These are phyloP conservation scores for Laterallus jamaicensis DNA, from an alignment of 2,113 vertebrate genomes.

Conservation along the genomic window DNA sequence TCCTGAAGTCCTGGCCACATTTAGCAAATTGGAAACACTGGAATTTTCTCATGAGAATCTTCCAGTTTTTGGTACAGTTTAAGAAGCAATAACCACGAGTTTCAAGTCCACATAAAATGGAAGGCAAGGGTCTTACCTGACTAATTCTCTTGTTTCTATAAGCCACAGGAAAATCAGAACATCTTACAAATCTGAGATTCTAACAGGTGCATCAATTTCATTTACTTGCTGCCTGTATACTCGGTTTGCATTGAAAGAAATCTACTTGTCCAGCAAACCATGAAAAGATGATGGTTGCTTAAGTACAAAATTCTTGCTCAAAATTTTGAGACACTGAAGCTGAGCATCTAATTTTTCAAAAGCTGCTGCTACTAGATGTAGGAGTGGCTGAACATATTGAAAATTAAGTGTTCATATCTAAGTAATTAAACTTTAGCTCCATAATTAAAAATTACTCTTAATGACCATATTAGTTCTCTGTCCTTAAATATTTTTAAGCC, in stretches of 20 bases:
- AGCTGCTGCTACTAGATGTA: background rate
- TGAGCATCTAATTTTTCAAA: background rate
- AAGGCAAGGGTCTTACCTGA: background rate
- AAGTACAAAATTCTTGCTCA: background rate
- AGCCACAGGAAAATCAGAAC: background rate
- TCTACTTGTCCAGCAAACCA: background rate
- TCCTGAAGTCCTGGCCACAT: background rate
- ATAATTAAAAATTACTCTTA: background rate
- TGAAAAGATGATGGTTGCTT: background rate
- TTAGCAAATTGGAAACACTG: background rate
- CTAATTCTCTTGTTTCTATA: background rate
- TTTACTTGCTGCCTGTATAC: background rate
- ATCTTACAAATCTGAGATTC: background rate
- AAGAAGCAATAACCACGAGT: background rate
- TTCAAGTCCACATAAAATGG: background rate
- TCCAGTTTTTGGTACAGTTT: background rate
- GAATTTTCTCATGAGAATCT: background rate
- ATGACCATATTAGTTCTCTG: background rate
- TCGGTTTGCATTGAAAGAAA: background rate
- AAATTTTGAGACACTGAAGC: background rate
- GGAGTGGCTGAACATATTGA: background rate
- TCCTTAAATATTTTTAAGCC: background rate
- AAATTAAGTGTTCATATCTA: background rate
- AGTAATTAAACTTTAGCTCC: background rate
- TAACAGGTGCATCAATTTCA: background rate